Base-by-base conservation (phyloP, 2,797 vertebrate species). In the Acanthiza pusilla region DNA sequence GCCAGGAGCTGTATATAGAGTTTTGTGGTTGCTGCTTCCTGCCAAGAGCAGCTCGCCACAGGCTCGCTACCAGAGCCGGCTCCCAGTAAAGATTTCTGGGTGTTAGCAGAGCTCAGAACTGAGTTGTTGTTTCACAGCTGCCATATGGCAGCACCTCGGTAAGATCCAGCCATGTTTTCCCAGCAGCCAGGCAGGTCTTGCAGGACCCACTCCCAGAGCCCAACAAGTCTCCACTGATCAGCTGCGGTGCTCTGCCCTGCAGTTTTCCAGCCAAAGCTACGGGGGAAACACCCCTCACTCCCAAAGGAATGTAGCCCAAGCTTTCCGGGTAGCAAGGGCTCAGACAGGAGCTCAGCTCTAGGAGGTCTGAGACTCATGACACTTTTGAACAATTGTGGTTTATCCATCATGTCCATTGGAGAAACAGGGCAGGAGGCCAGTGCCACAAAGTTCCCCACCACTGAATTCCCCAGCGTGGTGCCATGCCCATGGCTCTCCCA, bases 21-120 rank as follows among this genome's bases (percentile, higher is more conserved):
- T 67, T 71, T 53, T 94, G 95, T 30, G 96, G 95, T 96, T 94
- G 79, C 53, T 40, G 79, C 74, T 96, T 97, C 96, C 96, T 95
- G 96, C 83, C 21, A 30, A 70, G 66, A 67, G 76, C 85, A 45
- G 85, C 73, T 85, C 19, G 0, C 83, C 14, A 0, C 81, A 60
- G 61, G 36, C 83, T 90, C 4, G 1, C 58, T 65, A 47, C 74
- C 0, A 1, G 79, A 60, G 77, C 43, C 4, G 10, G 55, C 76
- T 78, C 91, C 82, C 85, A 66, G 77, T 66, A 32, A 93, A 83
- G 58, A 67, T 70, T 79, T 68, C 36, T 73, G 82, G 55, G 73
- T 0, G 0, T 72, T 77, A 94, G 85, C 85, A 77, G n/a, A 89
- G 62, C 77, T 79, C 3, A 0, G 16, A 70, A 80, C 66, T 2